Evolutionary conservation across 2,113 vertebrate genomes (phyloP), one percentile per base, ranked within the genome.

Genomic region (Galeopterus variegatus): DNA sequence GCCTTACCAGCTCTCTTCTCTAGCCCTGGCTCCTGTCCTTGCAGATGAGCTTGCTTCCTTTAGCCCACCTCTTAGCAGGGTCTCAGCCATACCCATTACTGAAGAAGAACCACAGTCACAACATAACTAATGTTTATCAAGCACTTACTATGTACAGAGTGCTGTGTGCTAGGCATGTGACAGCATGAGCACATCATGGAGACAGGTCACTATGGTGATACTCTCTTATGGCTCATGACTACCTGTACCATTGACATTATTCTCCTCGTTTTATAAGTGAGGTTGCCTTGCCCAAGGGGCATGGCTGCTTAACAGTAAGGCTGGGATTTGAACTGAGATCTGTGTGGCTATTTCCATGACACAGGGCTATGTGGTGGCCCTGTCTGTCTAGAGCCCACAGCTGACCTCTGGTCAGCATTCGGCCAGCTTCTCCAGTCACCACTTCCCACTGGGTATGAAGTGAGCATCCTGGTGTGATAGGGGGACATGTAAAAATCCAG

Each of bases 151-250:
- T 4, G n/a, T 90, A 45, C 73, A 7, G 36, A 65, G 19, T 23
- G 50, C 75, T 12, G 26, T 13, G 28, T 26, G 70, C 45, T 60
- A 36, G 58, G 60, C 10, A 0, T 1, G 4, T 14, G 3, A 48
- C 1, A 2, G 28, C 11, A 1, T 6, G 8, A 52, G 48, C 67
- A 11, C 15, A 8, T 9, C 50, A 5, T 0, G 0, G 5, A 45
- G 65, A 56, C 50, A 6, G 23, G 75, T 33, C 85, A 21, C 21
- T 18, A 13, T 1, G 48, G 17, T 4, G 69, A 41, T 18, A 1
- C 1, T 4, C 3, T 24, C n/a, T 23, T 24, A 23, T 0, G 28
- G 33, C 54, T 14, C 18, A 33, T 33, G 17, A 7, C 52, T 5
- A 18, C 23, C 64, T 28, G 1, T 24, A 70, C 58, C 76, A 4